Base-by-base conservation (phyloP, 2,888 invertebrate genomes). In the Sphaerophoria rueppellii region DNA sequence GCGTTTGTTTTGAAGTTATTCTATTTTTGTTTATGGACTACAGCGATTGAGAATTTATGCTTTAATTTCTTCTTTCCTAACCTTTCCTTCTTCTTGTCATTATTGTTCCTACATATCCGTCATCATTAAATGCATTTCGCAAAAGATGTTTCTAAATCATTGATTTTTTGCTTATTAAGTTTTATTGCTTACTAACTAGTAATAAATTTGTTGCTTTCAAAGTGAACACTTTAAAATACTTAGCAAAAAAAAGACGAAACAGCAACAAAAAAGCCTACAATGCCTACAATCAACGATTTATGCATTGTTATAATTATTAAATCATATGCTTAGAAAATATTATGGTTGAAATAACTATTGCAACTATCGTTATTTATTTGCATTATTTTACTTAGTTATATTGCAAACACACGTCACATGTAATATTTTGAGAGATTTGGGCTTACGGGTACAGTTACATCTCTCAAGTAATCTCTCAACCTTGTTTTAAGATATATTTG, bases 341-440 rank as follows among this genome's bases (percentile, higher is more conserved):
- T 24, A 24, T 32, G 14, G 32, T 37, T 50, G 46, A n/a, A 78
- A 58, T 14, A 40, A 35, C 83, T 83, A 78, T 74, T 79, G 71
- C 55, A 75, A 67, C 60, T 79, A 83, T 69, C 58, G 52, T 32
- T 80, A 75, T 43, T 16, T 61, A 55, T 16, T 46, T 65, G 55
- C 74, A 57, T 61, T 71, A 65, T 43, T 43, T 43, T 43, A 11
- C 12, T 9, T 43, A 43, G 43, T 43, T 43, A 43, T 76, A 82
- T 79, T 78, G 46, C 76, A 85, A 85, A 85, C 83, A 85, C 83
- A 85, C 83, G 83, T 85, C 83, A 85, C 76, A 79, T 85, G 76
- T 72, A 76, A 72, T 74, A 16, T 16, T 65, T 50, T 61, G 65
- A 65, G 54, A 32, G 54, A 43, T 43, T 35, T 0, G 4, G 48